A percentile compares a stretch with the other conserved stretches of the same genome.
Conservation (phyloP, 2,797 vertebrate species). For the Petrocephalus schoutedeni region DNA sequence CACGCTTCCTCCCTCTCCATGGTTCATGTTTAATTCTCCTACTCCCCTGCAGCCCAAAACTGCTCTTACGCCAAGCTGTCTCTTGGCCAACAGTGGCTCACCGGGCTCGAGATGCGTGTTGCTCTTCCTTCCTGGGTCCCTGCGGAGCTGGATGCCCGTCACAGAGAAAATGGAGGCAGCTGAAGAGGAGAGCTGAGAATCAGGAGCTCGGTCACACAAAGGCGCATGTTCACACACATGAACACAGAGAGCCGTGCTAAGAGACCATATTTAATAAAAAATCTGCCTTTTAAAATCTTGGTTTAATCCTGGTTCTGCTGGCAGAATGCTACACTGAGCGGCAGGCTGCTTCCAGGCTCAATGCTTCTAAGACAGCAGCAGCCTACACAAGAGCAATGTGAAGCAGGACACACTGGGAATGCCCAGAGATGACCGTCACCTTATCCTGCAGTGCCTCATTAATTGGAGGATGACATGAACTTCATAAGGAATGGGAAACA, state of each 20-base stretch:
- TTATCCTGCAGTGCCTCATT: no score
- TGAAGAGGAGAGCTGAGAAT: slow-evolving; percentile 36
- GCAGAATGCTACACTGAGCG: no score
- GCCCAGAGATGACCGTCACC: no score
- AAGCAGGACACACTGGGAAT: no score
- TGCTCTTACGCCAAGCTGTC: not conserved
- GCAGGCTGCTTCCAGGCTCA: no score
- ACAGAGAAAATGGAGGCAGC: slow-evolving; percentile 71
- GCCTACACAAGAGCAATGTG: no score
- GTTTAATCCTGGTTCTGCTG: no score
- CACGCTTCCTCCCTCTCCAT: not conserved
- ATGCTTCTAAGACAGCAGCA: no score
- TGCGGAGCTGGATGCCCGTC: slow-evolving; percentile 68
- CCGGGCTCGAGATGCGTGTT: slow-evolving; percentile 61
- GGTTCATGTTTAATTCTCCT: not conserved
- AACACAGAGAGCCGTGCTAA: not conserved
- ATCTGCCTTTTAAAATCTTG: no score
- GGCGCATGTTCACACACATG: not conserved
- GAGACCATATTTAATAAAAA: no score
- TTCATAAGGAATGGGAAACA: no score
- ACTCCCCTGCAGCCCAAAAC: not conserved
- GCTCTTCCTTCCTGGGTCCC: slow-evolving; percentile 67
- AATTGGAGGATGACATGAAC: no score
- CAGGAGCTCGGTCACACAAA: not conserved
- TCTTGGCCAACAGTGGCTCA: slow-evolving; percentile 39